Evolutionary conservation across 2,797 vertebrate genomes (phyloP), one percentile per base, ranked within the genome.

Genomic region (Anabas testudineus): DNA sequence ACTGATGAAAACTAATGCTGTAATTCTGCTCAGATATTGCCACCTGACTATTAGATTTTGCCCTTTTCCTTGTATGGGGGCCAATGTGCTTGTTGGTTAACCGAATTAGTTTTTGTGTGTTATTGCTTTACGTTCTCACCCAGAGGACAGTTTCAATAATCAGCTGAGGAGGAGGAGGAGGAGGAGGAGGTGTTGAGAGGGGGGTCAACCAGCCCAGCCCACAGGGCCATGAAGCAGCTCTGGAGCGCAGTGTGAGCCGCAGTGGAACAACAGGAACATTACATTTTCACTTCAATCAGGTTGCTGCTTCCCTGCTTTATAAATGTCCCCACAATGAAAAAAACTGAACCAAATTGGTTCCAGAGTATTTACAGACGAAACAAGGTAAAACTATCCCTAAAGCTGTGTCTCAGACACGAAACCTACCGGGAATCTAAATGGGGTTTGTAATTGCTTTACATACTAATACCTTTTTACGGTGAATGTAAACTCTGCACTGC

Each of bases 1-100:
- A 90, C 87, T 94, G 91, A 95, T 93, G 92, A 92, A 95, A 94
- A 94, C 91, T 94, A 94, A 94, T 95, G 93, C 88, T 90, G 86
- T 91, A 86, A 93, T 91, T 90, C 87, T 90, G 88, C 84, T 81
- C 87, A 76, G 59, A 93, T 93, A 94, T 95, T 92, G 92, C 91
- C 90, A 93, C 91, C 90, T 88, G 87, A 90, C 89, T 89, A 94
- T 94, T 94, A 93, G 93, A 94, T 94, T 94, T 78, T 89, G 88
- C 88, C 90, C 87, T 82, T 83, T 87, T 81, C 81, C 84, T 86
- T 90, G 80, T 90, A 87, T 69, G 82, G 82, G 46, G 87, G 78
- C 82, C 87, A 89, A 88, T 89, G 92, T 78, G 89, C 88, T 93
- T 88, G 90, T 90, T 90, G 85, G 68, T 81, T 93, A 94, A 94